Evolutionary conservation across 2,888 invertebrate genomes (phyloP).

Genomic region (Nezara viridula): DNA sequence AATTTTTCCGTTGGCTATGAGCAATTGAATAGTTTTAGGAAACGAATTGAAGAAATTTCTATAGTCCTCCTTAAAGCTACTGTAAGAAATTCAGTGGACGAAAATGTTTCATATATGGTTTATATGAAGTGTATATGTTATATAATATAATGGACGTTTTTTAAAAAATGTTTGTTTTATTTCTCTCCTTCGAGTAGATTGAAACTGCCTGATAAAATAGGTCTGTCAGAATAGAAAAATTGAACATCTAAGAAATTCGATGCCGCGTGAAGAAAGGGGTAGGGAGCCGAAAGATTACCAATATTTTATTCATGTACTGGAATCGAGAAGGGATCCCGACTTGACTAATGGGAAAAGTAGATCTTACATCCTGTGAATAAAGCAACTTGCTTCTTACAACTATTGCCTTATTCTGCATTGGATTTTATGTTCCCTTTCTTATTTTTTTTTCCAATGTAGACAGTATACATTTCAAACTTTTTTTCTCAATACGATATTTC

Average conservation of each 20-base stretch:
- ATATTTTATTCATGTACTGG: slow-evolving; percentile 48
- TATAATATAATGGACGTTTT: too few relatives aligned
- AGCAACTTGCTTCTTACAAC: not conserved
- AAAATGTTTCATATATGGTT: too few relatives aligned
- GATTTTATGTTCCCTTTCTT: not conserved
- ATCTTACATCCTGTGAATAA: not conserved
- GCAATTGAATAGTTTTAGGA: too few relatives aligned
- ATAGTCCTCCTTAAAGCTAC: too few relatives aligned
- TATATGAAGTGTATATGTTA: too few relatives aligned
- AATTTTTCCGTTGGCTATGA: too few relatives aligned
- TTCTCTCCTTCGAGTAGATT: not conserved
- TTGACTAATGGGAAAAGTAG: not conserved
- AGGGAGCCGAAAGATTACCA: slow-evolving; percentile 24
- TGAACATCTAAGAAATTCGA: slow-evolving; percentile 25
- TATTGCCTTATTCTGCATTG: not conserved
- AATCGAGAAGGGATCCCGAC: not conserved
- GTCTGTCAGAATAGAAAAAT: slow-evolving; percentile 1
- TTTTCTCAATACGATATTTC: not conserved
- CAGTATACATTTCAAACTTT: not conserved
- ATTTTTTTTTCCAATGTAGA: too few relatives aligned
- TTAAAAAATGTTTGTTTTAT: not conserved
- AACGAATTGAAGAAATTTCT: too few relatives aligned
- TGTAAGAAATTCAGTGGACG: too few relatives aligned
- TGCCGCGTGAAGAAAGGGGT: not conserved
- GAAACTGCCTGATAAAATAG: not conserved